These are phyloP conservation scores for Rhizoglyphus robini DNA, from an alignment of 1,140 invertebrate genomes.

Conservation along the genomic window DNA sequence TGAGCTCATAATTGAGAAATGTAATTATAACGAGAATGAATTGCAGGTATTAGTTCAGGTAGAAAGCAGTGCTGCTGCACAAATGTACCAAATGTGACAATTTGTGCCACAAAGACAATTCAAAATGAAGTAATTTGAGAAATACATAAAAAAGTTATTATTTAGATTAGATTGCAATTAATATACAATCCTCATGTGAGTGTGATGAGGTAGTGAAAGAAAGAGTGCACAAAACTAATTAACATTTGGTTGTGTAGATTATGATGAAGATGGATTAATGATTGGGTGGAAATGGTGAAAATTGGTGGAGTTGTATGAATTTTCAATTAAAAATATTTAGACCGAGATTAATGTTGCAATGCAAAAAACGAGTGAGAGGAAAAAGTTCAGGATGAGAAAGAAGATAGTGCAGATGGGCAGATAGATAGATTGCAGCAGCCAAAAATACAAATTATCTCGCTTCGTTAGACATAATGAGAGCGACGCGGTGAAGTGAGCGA, in stretches of 20 bases:
- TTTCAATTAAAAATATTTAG: constrained; percentile 12
- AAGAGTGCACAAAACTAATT: no score
- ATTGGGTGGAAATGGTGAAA: neutral
- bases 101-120: no score
- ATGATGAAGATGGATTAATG: no score
- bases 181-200: neutral
- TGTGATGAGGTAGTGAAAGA: no score
- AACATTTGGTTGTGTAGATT: no score
- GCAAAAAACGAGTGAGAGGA: neutral
- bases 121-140: no score
- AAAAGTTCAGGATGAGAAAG: neutral
- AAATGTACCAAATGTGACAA: no score
- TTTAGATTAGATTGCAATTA: neutral
- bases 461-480: constrained; percentile 10
- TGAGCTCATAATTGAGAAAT: no score
- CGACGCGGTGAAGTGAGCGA: neutral
- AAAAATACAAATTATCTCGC: constrained; percentile 10
- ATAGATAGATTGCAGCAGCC: no score
- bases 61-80: no score
- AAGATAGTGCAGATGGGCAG: neutral
- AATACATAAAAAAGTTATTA: neutral
- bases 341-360: neutral
- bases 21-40: no score
- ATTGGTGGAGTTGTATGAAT: neutral
- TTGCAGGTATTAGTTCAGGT: no score